phyloP scores from a whole-genome alignment of 2,113 vertebrate species.

The Oncorhynchus gorbuscha region DNA sequence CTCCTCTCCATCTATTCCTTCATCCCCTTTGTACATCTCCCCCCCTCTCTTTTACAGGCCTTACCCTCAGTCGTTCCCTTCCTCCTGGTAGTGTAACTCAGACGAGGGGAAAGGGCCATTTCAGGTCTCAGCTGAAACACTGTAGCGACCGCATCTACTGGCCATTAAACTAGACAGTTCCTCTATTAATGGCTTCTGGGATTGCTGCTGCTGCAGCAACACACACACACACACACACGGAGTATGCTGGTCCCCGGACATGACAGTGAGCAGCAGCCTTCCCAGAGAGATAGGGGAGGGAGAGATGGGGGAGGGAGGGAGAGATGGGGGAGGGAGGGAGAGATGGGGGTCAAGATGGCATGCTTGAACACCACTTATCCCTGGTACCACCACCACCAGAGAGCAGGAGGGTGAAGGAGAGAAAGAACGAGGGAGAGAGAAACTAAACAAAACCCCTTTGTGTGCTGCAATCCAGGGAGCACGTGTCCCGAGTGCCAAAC shows the following conservation, averaged over 20 bases:
- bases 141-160: no score
- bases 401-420: background rate
- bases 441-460: conserved; percentile 2
- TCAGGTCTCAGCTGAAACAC: background rate
- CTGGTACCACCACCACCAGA: no score
- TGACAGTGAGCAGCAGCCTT: no score
- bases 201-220: background rate
- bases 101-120: background rate
- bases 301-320: no score
- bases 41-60: background rate
- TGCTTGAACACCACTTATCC: no score
- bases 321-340: no score
- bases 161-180: no score
- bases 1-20: background rate
- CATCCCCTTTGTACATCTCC: background rate
- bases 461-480: conserved; percentile 1
- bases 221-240: no score
- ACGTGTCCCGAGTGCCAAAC: conserved; percentile 2
- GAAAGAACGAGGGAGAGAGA: background rate
- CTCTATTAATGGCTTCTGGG: no score
- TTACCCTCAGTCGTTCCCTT: background rate
- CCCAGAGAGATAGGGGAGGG: no score
- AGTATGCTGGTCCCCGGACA: no score
- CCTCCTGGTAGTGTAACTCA: background rate
- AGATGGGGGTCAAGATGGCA: no score